phyloP scores from a whole-genome alignment of 2,113 vertebrate species.

The Rutilus rutilus region DNA sequence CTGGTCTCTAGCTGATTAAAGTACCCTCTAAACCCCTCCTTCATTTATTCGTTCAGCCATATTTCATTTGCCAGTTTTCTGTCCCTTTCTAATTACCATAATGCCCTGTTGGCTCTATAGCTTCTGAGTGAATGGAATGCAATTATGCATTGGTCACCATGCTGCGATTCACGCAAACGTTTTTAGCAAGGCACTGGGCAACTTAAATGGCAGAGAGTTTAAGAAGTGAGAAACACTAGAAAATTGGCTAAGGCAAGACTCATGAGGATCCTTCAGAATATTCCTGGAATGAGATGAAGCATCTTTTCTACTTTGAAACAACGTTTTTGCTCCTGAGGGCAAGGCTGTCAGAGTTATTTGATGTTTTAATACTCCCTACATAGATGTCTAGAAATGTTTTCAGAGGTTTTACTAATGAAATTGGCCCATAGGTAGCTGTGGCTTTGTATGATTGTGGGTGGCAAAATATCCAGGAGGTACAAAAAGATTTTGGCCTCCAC shows the following conservation, averaged over 20 bases:
- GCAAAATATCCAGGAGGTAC: conserved; percentile 35
- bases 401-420: conserved; percentile 57
- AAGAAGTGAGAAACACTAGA: conserved; percentile 39
- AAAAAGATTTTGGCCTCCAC: conserved; percentile 38
- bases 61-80: conserved; percentile 47
- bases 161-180: background rate
- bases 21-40: conserved; percentile 34
- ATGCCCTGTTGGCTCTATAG: conserved; percentile 46
- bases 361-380: conserved; percentile 54
- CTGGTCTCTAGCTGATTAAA: conserved; percentile 46
- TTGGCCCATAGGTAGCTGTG: conserved; percentile 52
- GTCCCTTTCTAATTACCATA: conserved; percentile 49
- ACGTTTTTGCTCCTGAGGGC: conserved; percentile 50
- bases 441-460: conserved; percentile 49
- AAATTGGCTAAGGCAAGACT: conserved; percentile 44
- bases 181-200: conserved; percentile 38
- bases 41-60: conserved; percentile 39
- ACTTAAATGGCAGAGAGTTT: conserved; percentile 42
- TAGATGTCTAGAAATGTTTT: conserved; percentile 52
- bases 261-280: conserved; percentile 44
- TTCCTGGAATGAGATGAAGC: conserved; percentile 57
- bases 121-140: conserved; percentile 34
- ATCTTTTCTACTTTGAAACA: conserved; percentile 55
- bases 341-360: conserved; percentile 50
- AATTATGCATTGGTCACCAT: conserved; percentile 39